Evolutionary conservation across 2,888 invertebrate genomes (phyloP).

Genomic region (Meta bourneti): DNA sequence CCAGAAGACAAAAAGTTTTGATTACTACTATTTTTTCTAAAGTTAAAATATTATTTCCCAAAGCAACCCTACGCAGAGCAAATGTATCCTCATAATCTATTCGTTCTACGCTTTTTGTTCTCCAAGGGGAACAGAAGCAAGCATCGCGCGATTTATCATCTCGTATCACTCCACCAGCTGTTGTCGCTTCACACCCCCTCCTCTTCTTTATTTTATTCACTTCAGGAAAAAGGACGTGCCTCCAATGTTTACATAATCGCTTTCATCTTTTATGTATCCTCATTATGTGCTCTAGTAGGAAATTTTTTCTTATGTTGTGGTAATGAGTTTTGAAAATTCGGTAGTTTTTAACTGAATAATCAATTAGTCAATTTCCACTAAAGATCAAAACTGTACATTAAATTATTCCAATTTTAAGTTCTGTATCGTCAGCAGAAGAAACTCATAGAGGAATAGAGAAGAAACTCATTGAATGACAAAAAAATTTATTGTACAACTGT

Average conservation of each 20-base stretch:
- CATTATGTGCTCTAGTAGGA: neutral
- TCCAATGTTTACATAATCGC: constrained; percentile 43
- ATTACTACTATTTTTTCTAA: too few relatives aligned
- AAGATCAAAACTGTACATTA: too few relatives aligned
- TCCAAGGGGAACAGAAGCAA: neutral
- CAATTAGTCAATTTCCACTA: too few relatives aligned
- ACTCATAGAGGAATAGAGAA: too few relatives aligned
- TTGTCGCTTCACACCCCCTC: constrained; percentile 50
- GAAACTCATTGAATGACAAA: too few relatives aligned
- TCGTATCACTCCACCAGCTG: constrained; percentile 65
- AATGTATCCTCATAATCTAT: constrained; percentile 39
- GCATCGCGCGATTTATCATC: constrained; percentile 62
- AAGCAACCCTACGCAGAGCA: neutral
- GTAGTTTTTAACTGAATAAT: too few relatives aligned
- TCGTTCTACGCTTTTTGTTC: constrained; percentile 61
- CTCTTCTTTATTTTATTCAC: constrained; percentile 51
- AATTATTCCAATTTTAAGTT: too few relatives aligned
- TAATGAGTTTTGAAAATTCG: too few relatives aligned
- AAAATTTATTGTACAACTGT: too few relatives aligned
- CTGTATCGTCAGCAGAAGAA: too few relatives aligned
- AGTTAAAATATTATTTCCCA: too few relatives aligned
- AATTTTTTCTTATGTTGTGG: neutral
- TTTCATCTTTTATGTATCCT: neutral
- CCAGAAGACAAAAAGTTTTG: too few relatives aligned
- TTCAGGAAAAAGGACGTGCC: constrained; percentile 4